Evolutionary conservation across 1,140 invertebrate species (phyloP).

Genomic region (Heliconius nattereri): DNA sequence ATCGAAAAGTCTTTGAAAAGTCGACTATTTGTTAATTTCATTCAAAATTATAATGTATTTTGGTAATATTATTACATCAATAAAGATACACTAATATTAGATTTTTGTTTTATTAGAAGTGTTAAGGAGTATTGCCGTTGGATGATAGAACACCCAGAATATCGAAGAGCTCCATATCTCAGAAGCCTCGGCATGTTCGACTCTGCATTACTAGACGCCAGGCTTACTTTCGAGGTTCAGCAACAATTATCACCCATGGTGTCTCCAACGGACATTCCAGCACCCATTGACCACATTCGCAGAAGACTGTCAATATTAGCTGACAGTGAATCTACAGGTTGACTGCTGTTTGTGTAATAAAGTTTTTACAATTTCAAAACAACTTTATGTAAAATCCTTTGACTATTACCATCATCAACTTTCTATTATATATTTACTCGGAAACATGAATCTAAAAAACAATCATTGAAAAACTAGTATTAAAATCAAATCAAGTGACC

Average conservation of each 20-base stretch:
- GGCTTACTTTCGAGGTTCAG: slow-evolving; percentile 58
- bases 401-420: background rate
- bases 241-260: slow-evolving; percentile 41
- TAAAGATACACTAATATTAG: background rate
- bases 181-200: slow-evolving; percentile 73
- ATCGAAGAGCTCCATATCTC: slow-evolving; percentile 72
- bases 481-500: too few relatives aligned
- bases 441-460: background rate
- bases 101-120: slow-evolving; percentile 60
- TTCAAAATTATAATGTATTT: too few relatives aligned
- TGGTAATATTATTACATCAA: too few relatives aligned
- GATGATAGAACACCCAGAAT: slow-evolving; percentile 79
- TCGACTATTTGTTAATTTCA: background rate
- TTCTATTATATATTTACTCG: background rate
- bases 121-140: slow-evolving; percentile 80
- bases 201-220: slow-evolving; percentile 62
- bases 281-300: slow-evolving; percentile 60
- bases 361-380: background rate
- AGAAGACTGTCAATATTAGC: slow-evolving; percentile 55
- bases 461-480: background rate
- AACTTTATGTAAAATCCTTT: background rate
- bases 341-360: background rate
- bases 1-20: background rate
- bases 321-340: slow-evolving; percentile 34
- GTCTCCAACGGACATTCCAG: slow-evolving; percentile 41